Evolutionary conservation across 2,113 vertebrate genomes (phyloP).

Genomic region (Colius striatus): DNA sequence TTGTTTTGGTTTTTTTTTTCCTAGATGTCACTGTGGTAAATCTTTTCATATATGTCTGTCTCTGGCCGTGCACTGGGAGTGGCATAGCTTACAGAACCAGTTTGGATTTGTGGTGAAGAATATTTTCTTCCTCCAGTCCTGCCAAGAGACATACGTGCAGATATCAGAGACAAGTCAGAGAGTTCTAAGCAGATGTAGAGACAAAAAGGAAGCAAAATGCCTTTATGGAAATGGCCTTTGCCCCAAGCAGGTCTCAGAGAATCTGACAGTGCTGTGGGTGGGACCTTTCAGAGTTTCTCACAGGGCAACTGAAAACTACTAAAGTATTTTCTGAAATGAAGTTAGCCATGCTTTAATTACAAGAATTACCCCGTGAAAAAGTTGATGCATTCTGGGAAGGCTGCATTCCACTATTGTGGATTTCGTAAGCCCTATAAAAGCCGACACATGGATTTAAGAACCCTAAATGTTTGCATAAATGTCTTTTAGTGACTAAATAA

Average conservation of each 20-base stretch:
- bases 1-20: neutral
- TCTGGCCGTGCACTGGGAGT: neutral
- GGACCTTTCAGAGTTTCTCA: neutral
- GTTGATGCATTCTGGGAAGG: neutral
- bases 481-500: constrained; percentile 37
- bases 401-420: neutral
- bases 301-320: neutral
- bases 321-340: neutral
- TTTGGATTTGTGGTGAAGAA: neutral
- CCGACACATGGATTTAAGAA: constrained; percentile 9
- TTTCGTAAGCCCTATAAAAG: neutral
- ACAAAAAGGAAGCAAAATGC: neutral
- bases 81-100: constrained; percentile 7
- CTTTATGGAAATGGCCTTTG: neutral
- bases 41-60: neutral
- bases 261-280: neutral
- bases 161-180: neutral
- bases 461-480: constrained; percentile 9
- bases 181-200: neutral
- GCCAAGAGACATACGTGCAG: neutral
- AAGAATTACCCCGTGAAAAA: neutral
- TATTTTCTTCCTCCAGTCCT: neutral
- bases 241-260: neutral
- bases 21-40: neutral
- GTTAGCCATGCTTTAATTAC: neutral